Conservation (phyloP, 1,140 invertebrate genomes). For the Rhynchophorus ferrugineus region DNA sequence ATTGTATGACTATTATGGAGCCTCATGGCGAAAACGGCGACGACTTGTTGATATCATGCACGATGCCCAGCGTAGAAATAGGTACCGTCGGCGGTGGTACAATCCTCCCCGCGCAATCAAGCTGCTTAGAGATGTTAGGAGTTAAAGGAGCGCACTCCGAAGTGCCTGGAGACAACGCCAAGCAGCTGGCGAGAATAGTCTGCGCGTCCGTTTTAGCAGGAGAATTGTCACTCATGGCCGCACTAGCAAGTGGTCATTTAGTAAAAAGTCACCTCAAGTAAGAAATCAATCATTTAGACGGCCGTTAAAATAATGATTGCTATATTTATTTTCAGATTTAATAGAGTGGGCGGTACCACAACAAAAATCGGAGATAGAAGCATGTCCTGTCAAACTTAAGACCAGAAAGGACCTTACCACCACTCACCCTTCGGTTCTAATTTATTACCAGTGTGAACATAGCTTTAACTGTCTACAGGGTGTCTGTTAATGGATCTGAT, state of each 20-base stretch:
- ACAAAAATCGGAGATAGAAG: conserved; percentile 7
- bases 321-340: conserved; percentile 8
- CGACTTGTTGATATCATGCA: conserved; percentile 89
- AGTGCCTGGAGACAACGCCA: conserved; percentile 76
- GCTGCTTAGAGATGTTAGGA: conserved; percentile 89
- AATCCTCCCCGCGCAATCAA: conserved; percentile 79
- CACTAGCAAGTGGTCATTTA: conserved; percentile 87
- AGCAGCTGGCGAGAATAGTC: conserved; percentile 79
- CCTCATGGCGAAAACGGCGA: conserved; percentile 64
- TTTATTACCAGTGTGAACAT: too few relatives aligned
- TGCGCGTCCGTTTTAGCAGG: conserved; percentile 94
- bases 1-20: conserved; percentile 94
- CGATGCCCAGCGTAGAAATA: conserved; percentile 96
- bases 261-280: conserved; percentile 90
- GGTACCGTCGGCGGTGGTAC: conserved; percentile 98
- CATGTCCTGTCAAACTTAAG: conserved; percentile 15
- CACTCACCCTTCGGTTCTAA: too few relatives aligned
- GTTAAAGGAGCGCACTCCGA: conserved; percentile 65
- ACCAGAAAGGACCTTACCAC: too few relatives aligned
- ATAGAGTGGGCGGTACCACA: conserved; percentile 10
- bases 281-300: too few relatives aligned
- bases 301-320: too few relatives aligned
- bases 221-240: conserved; percentile 94
- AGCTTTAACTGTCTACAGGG: too few relatives aligned
- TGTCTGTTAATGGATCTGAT: too few relatives aligned